Evolutionary conservation across 2,888 invertebrate species (phyloP), one percentile per base, ranked within the genome.

Genomic region (Melanophora roralis): DNA sequence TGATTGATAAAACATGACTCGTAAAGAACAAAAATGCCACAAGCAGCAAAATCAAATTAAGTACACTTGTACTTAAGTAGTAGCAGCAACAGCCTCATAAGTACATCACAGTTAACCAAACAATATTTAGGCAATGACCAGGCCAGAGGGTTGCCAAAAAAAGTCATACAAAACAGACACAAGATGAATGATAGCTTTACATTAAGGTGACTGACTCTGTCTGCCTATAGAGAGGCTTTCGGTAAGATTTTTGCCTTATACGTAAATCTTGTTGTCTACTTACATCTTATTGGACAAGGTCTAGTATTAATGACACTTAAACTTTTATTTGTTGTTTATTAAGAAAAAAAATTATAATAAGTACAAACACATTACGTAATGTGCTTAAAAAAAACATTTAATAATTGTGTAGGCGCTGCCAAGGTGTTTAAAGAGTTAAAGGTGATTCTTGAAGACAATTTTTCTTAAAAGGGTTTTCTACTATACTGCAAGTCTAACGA

Each of bases 111-210:
- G 43, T 53, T 59, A 69, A 57, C 55, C 19, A 40, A 36, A 27
- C 57, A 51, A 32, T 12, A 27, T 27, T 27, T 19, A 49, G 21
- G 16, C 34, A 14, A 16, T 53, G 16, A 19, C n/a, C 23, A n/a
- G 57, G 27, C 27, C 43, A 53, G 32, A 8, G 7, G 14, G 19
- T 9, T 23, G 5, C 19, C n/a, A 19, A 57, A 51, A 27, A n/a
- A 12, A 45, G 47, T 49, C 40, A 59, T 57, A 57, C 47, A 55
- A 53, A 68, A 32, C 36, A 60, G 36, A 68, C 36, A 55, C 75
- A 68, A 62, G 69, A 76, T 76, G 64, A 69, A 57, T 76, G 69
- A 69, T 69, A 76, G 69, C 64, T 59, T 57, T 64, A 69, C 76
- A 64, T 69, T 64, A 57, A 64, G 69, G 64, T 76, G 69, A 69